These are phyloP conservation scores for Asobara japonica DNA, from an alignment of 1,140 invertebrate genomes.

Conservation along the genomic window DNA sequence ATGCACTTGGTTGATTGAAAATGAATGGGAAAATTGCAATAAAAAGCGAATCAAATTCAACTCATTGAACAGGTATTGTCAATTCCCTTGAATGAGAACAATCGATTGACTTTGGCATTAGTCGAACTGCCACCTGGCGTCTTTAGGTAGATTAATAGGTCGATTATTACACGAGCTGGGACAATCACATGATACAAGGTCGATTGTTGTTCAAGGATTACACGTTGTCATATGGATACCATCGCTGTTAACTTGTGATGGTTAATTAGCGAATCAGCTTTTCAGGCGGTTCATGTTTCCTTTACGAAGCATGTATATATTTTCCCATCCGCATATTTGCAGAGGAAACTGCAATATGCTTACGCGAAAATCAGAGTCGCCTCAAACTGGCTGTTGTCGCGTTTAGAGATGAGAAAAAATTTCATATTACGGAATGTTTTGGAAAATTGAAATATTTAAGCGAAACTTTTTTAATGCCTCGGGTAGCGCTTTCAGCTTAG, in stretches of 20 bases:
- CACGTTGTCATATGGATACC: not conserved
- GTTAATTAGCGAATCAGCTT: not conserved
- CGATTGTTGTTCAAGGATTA: not conserved
- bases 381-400: no score
- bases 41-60: not conserved
- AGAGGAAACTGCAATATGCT: no score
- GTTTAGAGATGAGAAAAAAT: no score
- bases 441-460: no score
- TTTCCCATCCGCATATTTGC: no score
- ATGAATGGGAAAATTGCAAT: not conserved
- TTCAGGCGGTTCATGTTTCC: no score
- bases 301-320: no score
- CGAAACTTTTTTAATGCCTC: no score
- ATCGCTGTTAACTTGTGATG: not conserved
- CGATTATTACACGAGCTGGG: conserved; percentile 2
- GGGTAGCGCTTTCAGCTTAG: no score
- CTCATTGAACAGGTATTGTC: not conserved
- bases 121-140: conserved; percentile 5
- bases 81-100: not conserved
- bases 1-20: not conserved
- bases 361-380: no score
- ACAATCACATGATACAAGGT: conserved; percentile 15
- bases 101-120: not conserved
- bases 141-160: conserved; percentile 13
- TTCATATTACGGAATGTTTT: no score